Base-by-base conservation (phyloP, 1,140 invertebrate species). In the Phenacoccus solenopsis region DNA sequence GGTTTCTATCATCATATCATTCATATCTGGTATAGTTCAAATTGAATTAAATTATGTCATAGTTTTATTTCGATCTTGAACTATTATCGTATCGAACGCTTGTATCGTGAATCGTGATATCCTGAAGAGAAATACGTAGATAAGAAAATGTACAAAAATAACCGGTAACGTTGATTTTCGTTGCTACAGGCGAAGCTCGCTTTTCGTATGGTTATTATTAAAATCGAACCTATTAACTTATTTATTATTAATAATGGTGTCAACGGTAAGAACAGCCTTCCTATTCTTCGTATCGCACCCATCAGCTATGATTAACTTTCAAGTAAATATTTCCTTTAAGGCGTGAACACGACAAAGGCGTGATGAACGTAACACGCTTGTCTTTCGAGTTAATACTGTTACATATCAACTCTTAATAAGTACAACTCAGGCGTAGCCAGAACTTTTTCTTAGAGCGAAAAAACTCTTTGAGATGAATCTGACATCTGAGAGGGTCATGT, bases 11-110 rank as follows among this genome's bases (percentile, higher is more conserved):
- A n/a, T n/a, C n/a, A n/a, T n/a, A n/a, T n/a, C n/a, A n/a, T n/a
- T 49, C 13, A 16, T 16, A 49, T n/a, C 38, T 49, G 16, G 16
- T 49, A 49, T 49, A 49, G 38, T 49, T 49, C 38, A 49, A 49
- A 49, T 49, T 49, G 38, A 49, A 49, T 49, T 49, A 49, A 49
- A 49, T 49, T 49, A 49, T 49, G 38, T 49, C 38, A 49, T 49
- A 49, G 38, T 9, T 49, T n/a, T 10, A 49, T 49, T 49, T n/a
- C 38, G 20, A 49, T 49, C 5, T 32, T 32, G 30, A 32, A 32
- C 5, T 7, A 32, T 13, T 7, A 32, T 7, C 5, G 30, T 5
- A 5, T 32, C 5, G 13, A 32, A 13, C 13, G 30, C 30, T 32
- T n/a, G 38, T 49, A n/a, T 49, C 13, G 20, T 49, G 3, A 9